Conservation (phyloP, 2,113 vertebrate species). For the Lasiurus borealis region DNA sequence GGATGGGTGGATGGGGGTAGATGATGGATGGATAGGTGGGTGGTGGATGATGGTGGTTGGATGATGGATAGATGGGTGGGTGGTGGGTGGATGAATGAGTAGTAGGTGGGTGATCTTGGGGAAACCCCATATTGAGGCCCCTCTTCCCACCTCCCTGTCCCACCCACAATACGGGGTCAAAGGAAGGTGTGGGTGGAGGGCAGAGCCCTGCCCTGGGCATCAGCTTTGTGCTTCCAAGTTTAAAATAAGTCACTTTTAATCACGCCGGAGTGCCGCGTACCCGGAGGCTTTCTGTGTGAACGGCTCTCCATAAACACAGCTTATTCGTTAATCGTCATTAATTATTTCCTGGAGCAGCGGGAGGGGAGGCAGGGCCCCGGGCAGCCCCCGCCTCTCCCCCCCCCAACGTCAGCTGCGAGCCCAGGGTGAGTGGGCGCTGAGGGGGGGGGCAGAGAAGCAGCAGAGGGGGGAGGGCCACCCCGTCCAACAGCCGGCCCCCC, state of each 20-base stretch:
- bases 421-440: rapidly evolving
- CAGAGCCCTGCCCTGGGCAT: rapidly evolving
- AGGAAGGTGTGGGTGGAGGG: rapidly evolving
- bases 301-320: neutral
- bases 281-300: constrained; percentile 63
- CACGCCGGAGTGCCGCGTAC: neutral
- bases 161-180: neutral
- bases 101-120: no score
- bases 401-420: no score
- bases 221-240: neutral
- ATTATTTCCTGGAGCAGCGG: neutral
- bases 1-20: neutral
- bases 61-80: neutral
- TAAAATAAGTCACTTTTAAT: constrained; percentile 55
- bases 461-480: rapidly evolving
- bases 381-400: no score
- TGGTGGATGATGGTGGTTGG: neutral
- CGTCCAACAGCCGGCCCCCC: neutral
- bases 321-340: constrained; percentile 56
- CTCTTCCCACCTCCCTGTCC: rapidly evolving
- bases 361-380: neutral
- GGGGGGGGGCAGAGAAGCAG: neutral
- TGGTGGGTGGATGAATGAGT: no score
- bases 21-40: rapidly evolving
- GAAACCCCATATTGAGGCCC: rapidly evolving